These are phyloP conservation scores for Dynastes grantii DNA, from an alignment of 2,888 invertebrate species.

Conservation along the genomic window DNA sequence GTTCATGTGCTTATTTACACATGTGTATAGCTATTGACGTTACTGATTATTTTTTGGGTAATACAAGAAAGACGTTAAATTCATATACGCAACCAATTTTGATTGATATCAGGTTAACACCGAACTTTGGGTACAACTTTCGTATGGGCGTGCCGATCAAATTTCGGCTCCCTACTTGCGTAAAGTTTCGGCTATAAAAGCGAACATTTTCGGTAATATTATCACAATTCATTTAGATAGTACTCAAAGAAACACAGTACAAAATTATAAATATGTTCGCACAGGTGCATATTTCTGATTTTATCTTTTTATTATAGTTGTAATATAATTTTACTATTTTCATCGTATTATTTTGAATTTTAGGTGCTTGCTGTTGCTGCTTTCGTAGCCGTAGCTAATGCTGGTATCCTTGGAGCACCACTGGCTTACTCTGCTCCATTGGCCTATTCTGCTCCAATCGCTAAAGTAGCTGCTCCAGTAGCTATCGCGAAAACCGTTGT, in stretches of 20 bases:
- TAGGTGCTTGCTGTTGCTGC: constrained; percentile 57
- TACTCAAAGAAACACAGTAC: background rate
- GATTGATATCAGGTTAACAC: constrained; percentile 25
- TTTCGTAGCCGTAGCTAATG: constrained; percentile 57
- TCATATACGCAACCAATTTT: background rate
- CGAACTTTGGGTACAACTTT: constrained; percentile 21
- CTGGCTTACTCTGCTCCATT: constrained; percentile 52
- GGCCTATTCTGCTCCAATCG: constrained; percentile 57
- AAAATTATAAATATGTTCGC: constrained; percentile 1
- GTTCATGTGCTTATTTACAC: background rate
- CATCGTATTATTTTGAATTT: constrained; percentile 17
- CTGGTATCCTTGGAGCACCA: constrained; percentile 54
- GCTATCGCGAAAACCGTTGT: constrained; percentile 64
- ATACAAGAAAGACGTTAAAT: background rate
- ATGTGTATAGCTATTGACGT: background rate
- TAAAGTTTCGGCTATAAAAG: constrained; percentile 20
- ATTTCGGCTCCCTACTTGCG: constrained; percentile 36
- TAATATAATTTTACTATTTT: constrained; percentile 46
- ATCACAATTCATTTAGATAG: background rate
- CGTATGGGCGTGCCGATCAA: constrained; percentile 30
- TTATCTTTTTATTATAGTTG: background rate
- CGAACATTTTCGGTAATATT: background rate
- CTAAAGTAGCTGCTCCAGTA: constrained; percentile 57
- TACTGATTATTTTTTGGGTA: background rate
- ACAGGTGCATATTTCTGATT: background rate